phyloP scores from a whole-genome alignment of 1,140 invertebrate genomes.

The Drosophila bipectinata region DNA sequence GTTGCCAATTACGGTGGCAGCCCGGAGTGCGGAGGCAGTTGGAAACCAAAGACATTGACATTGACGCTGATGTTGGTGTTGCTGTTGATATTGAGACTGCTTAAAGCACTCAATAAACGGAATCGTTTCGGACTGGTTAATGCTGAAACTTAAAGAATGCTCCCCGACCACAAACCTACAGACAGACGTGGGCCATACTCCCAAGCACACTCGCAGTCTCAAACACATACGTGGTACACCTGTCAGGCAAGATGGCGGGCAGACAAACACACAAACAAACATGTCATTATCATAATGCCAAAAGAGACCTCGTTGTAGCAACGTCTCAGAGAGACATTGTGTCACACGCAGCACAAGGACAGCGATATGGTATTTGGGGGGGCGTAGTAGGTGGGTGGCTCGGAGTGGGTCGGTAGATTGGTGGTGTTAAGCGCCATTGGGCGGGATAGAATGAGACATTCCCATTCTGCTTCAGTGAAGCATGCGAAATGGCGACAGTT shows the following conservation, averaged over 20 bases:
- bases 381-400: too few species aligned
- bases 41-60: slow-evolving; percentile 56
- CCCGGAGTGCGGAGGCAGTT: slow-evolving; percentile 13
- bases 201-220: slow-evolving; percentile 4
- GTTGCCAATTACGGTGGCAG: slow-evolving; percentile 52
- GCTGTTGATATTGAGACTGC: slow-evolving; percentile 19
- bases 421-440: neutral
- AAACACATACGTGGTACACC: slow-evolving; percentile 16
- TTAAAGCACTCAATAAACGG: slow-evolving; percentile 74
- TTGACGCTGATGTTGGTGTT: neutral
- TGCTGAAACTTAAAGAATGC: slow-evolving; percentile 59
- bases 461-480: slow-evolving; percentile 74
- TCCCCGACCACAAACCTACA: slow-evolving; percentile 12
- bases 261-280: slow-evolving; percentile 66
- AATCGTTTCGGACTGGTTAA: slow-evolving; percentile 61
- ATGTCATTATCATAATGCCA: slow-evolving; percentile 79
- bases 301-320: slow-evolving; percentile 46
- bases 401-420: neutral
- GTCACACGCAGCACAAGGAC: slow-evolving; percentile 41
- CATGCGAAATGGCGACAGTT: slow-evolving; percentile 80
- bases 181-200: neutral
- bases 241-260: slow-evolving; percentile 35
- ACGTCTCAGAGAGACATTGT: slow-evolving; percentile 42
- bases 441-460: slow-evolving; percentile 49
- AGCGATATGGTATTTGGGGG: slow-evolving; percentile 19